Evolutionary conservation across 2,113 vertebrate species (phyloP).

Genomic region (Pleuronectes platessa): DNA sequence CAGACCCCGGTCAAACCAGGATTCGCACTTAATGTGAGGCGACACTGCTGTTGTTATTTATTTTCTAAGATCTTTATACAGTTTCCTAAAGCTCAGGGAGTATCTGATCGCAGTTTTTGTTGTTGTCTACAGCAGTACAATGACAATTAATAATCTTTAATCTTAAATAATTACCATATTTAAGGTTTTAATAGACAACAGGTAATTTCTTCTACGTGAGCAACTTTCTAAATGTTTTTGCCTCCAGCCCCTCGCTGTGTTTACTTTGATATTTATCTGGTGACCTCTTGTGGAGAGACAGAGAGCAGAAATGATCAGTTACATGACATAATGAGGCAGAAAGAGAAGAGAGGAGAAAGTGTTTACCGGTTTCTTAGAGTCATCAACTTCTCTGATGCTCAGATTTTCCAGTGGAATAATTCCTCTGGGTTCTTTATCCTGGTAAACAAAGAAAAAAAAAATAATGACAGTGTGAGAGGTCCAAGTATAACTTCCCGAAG

Average conservation of each 20-base stretch:
- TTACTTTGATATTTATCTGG: background rate
- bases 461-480: background rate
- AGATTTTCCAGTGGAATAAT: conserved; percentile 98
- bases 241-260: background rate
- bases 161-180: too few species aligned
- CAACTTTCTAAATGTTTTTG: too few species aligned
- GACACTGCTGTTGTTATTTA: too few species aligned
- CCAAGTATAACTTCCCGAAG: background rate
- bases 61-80: too few species aligned
- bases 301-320: background rate
- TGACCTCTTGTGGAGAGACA: background rate
- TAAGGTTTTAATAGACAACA: too few species aligned
- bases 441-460: conserved; percentile 1
- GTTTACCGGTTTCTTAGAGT: conserved; percentile 92
- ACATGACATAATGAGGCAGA: background rate
- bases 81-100: too few species aligned
- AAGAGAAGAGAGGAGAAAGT: background rate
- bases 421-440: conserved; percentile 98
- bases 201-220: too few species aligned
- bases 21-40: too few species aligned
- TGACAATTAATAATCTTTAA: too few species aligned
- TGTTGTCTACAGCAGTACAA: too few species aligned
- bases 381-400: conserved; percentile 95
- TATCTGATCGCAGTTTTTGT: too few species aligned
- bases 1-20: too few species aligned